Percentiles rank a stretch among this genome's conserved stretches.
Evolutionary conservation across 2,113 vertebrate species (phyloP).

Genomic region (Pampusana beccarii): DNA sequence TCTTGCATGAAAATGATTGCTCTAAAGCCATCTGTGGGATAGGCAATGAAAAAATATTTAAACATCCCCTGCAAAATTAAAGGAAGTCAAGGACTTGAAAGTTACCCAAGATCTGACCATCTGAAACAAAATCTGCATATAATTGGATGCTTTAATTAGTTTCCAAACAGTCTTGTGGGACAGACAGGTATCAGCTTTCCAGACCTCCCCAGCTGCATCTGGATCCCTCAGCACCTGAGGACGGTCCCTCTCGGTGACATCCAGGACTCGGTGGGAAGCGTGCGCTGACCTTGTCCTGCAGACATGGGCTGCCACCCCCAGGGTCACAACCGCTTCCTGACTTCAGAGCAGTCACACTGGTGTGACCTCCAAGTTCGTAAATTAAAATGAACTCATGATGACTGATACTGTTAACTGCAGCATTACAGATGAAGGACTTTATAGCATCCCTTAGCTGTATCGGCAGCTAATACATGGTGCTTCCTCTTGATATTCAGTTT

Average conservation of each 20-base stretch:
- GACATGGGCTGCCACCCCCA: background rate
- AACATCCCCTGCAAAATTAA: background rate
- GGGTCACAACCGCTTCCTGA: background rate
- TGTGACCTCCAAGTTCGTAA: background rate
- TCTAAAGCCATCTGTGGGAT: background rate
- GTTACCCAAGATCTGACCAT: background rate
- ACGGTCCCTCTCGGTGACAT: accelerated
- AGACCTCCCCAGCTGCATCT: background rate
- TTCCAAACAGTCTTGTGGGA: background rate
- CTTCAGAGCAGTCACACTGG: background rate
- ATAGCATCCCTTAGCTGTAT: background rate
- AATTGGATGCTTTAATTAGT: background rate
- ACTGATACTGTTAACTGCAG: background rate
- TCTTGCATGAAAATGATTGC: background rate
- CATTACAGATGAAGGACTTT: background rate
- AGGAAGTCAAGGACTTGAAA: background rate
- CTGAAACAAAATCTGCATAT: background rate
- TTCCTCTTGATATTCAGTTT: background rate
- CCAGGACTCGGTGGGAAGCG: background rate
- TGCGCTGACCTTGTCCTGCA: background rate
- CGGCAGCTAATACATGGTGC: background rate
- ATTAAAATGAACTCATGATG: background rate
- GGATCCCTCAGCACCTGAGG: background rate
- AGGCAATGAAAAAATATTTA: background rate
- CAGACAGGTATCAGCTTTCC: background rate